Conservation (phyloP, 2,797 vertebrate species). For the Microchirus variegatus region DNA sequence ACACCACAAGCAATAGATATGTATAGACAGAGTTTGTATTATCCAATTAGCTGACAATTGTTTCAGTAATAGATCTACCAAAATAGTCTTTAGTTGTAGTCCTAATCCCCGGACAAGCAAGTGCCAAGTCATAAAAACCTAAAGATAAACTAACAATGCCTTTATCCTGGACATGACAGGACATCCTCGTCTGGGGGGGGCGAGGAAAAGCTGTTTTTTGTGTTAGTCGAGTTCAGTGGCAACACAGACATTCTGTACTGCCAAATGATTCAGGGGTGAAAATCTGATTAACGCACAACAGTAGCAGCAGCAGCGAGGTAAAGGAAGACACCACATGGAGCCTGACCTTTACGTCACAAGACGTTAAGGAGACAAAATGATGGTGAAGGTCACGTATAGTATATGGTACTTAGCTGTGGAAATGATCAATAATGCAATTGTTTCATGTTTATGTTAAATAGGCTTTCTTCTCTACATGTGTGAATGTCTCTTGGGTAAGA, state of each 20-base stretch:
- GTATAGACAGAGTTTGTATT: too few relatives aligned
- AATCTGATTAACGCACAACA: slow-evolving; percentile 4
- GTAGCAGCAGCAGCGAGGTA: not conserved
- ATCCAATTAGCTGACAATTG: too few relatives aligned
- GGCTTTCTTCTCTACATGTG: not conserved
- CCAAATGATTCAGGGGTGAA: not conserved
- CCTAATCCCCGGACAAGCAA: too few relatives aligned
- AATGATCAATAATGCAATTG: too few relatives aligned
- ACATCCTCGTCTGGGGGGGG: slow-evolving; percentile 41
- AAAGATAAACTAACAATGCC: slow-evolving; percentile 12
- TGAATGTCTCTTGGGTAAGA: slow-evolving; percentile 1
- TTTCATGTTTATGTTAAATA: too few relatives aligned
- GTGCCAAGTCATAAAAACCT: slow-evolving; percentile 5
- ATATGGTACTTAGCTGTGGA: too few relatives aligned
- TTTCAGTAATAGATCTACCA: too few relatives aligned
- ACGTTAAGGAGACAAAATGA: not conserved
- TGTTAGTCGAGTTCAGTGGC: slow-evolving; percentile 6
- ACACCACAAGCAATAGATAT: too few relatives aligned
- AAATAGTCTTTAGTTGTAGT: too few relatives aligned
- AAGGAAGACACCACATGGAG: not conserved
- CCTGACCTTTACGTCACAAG: not conserved
- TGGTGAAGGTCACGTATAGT: too few relatives aligned
- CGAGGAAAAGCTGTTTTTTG: too few relatives aligned
- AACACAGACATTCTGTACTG: not conserved
- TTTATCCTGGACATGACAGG: slow-evolving; percentile 8